These are phyloP conservation scores for Zeus faber DNA, from an alignment of 2,113 vertebrate species.

Conservation along the genomic window DNA sequence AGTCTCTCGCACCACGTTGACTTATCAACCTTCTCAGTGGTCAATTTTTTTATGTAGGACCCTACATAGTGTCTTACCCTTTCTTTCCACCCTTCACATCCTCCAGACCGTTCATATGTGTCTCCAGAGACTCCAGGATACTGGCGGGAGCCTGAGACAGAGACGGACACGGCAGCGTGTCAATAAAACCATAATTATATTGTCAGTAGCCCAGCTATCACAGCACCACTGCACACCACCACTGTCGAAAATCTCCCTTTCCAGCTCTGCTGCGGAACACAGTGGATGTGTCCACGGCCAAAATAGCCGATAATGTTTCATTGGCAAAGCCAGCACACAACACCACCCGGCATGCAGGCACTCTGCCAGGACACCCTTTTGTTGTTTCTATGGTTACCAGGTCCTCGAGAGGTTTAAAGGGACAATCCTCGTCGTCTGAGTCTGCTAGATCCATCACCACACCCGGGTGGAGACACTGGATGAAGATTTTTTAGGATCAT, in stretches of 20 bases:
- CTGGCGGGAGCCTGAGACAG: slow-evolving; percentile 90
- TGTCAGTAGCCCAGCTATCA: neutral
- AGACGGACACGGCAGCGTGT: neutral
- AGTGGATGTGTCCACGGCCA: neutral
- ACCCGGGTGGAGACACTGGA: slow-evolving; percentile 78
- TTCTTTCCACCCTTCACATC: slow-evolving; percentile 81
- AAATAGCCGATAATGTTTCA: no score
- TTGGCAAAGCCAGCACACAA: slow-evolving; percentile 53
- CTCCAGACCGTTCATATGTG: slow-evolving; percentile 96
- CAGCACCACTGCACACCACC: slow-evolving; percentile 1
- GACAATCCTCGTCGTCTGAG: slow-evolving; percentile 74
- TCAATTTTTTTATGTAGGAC: no score
- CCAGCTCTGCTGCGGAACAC: neutral
- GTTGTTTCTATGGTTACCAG: slow-evolving; percentile 68
- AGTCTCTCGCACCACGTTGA: no score
- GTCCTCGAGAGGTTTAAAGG: slow-evolving; percentile 74
- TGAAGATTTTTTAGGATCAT: slow-evolving; percentile 35
- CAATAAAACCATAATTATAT: no score
- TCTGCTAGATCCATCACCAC: slow-evolving; percentile 79
- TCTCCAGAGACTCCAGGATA: slow-evolving; percentile 97
- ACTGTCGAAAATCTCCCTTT: neutral
- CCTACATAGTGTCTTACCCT: slow-evolving; percentile 63
- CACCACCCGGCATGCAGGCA: slow-evolving; percentile 63
- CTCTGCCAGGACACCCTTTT: slow-evolving; percentile 47
- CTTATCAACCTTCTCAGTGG: no score